These are phyloP conservation scores for Rhaphigaster nebulosa DNA, from an alignment of 2,888 invertebrate species.

Conservation along the genomic window DNA sequence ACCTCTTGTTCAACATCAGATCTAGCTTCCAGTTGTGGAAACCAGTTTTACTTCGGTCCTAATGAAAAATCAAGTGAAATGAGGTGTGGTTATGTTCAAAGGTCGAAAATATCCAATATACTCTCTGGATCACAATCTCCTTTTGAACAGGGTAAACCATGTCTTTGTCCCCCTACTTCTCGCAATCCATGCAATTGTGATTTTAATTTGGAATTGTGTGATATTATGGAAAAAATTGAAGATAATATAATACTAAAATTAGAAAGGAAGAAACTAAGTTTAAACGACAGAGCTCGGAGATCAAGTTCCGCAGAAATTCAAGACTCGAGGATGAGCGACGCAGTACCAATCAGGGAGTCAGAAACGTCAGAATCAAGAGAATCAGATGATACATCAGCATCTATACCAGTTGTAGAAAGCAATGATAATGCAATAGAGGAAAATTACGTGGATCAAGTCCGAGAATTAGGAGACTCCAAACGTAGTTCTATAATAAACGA, in stretches of 20 bases:
- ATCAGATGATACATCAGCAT: not conserved
- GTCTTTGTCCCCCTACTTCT: not conserved
- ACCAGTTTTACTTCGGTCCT: no score
- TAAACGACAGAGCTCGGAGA: not conserved
- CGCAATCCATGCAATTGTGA: not conserved
- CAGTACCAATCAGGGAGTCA: not conserved
- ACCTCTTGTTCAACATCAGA: not conserved
- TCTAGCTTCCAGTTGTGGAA: not conserved
- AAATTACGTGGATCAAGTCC: not conserved
- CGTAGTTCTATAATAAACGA: no score
- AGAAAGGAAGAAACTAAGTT: not conserved
- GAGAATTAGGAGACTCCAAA: not conserved
- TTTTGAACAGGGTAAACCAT: not conserved
- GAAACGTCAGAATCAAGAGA: no score
- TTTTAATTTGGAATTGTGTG: not conserved
- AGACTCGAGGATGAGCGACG: not conserved
- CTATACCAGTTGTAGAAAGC: not conserved
- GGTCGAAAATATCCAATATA: not conserved
- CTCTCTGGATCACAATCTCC: not conserved
- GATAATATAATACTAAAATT: constrained; percentile 5
- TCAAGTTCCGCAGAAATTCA: not conserved
- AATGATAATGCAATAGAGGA: not conserved
- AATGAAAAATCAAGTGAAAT: not conserved
- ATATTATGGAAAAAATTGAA: not conserved
- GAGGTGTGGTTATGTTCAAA: not conserved